Base-by-base conservation (phyloP, 2,888 invertebrate species). In the Scaptomyza polygonia region DNA sequence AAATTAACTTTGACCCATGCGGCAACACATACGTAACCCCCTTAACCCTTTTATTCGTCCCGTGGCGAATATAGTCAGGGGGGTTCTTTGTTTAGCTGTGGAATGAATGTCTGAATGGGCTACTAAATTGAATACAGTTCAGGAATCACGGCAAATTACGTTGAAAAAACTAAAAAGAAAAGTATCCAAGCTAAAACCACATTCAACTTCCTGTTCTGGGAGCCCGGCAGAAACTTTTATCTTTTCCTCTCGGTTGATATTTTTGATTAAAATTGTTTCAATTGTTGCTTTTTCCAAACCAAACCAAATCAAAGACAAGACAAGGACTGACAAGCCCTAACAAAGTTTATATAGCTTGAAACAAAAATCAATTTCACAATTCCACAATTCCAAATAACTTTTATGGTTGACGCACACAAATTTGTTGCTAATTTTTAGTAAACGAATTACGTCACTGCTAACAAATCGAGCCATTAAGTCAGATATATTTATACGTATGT, bases 381-480 rank as follows among this genome's bases (percentile, higher is more conserved):
- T 40, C n/a, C n/a, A n/a, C n/a, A n/a, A n/a, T 27, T 27, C n/a
- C n/a, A 30, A 61, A 40, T 45, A 25, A 45, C 27, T 53, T 63
- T 73, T 59, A 63, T 59, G 62, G 43, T 30, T n/a, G 54, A 53
- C 42, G 58, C 54, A 40, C 48, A 58, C 66, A 69, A 78, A 76
- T 70, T 77, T 70, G 59, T 78, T 39, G 52, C 79, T 85, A 85
- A 78, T 80, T 79, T 73, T 77, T 65, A 73, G 73, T 79, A 58
- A 39, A 70, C 66, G 70, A 61, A 85, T 87, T 87, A 82, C 88
- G 88, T 83, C 83, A 83, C 54, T 69, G 78, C 27, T 43, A 57
- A 53, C 77, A 72, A 68, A 73, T 51, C 56, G 65, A 42, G 47
- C 54, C 53, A 74, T 69, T 76, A 78, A 73, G 73, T 77, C 74